Evolutionary conservation across 1,140 invertebrate species (phyloP).

Genomic region (Tetragonula clypearis): DNA sequence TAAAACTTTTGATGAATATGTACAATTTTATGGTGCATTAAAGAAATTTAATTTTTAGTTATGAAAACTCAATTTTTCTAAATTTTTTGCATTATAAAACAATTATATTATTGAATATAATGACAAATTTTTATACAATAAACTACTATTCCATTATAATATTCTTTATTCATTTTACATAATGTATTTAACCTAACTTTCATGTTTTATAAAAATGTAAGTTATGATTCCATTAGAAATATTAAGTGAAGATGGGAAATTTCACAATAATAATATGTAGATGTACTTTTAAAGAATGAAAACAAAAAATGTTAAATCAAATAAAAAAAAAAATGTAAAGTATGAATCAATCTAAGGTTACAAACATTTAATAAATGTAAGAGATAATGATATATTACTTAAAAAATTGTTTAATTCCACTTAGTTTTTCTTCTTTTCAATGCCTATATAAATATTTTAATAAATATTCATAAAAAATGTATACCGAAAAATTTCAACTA

Average conservation of each 20-base stretch:
- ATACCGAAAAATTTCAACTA: neutral
- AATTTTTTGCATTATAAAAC: neutral
- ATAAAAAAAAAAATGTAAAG: neutral
- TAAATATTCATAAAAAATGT: conserved; percentile 22
- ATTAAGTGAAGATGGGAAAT: neutral
- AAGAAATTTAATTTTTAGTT: conserved; percentile 12
- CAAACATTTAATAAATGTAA: neutral
- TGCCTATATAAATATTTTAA: conserved; percentile 18
- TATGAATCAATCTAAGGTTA: neutral
- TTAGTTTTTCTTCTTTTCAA: neutral
- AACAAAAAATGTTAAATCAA: neutral
- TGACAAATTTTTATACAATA: conserved; percentile 15
- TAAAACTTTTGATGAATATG: conserved; percentile 64
- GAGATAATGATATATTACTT: neutral
- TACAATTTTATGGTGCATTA: conserved; percentile 54
- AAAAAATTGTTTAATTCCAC: neutral
- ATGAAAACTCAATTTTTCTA: conserved; percentile 30
- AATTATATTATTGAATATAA: neutral
- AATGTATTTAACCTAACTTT: neutral
- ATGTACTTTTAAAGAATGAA: neutral
- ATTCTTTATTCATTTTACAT: conserved; percentile 24
- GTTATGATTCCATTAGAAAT: neutral
- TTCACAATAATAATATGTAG: neutral
- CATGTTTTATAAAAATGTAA: neutral
- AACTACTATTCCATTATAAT: conserved; percentile 12